These are phyloP conservation scores for Botrylloides violaceus DNA, from an alignment of 23 tunicate genomes.

Conservation along the genomic window DNA sequence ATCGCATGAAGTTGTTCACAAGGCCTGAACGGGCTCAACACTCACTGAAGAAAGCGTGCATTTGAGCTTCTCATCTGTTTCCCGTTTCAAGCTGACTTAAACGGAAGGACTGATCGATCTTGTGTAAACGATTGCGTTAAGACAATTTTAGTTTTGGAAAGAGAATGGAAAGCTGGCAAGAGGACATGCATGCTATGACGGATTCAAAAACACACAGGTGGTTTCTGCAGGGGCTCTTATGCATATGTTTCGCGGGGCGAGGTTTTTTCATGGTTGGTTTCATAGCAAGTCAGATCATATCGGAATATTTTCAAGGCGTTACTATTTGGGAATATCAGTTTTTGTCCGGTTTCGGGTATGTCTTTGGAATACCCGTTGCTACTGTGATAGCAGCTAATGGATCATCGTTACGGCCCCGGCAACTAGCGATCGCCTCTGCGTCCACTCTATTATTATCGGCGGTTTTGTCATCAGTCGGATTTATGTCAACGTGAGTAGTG, in stretches of 20 bases:
- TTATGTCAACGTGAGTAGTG: neutral
- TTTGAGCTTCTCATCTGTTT: too few relatives aligned
- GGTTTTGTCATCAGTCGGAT: neutral
- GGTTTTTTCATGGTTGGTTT: neutral
- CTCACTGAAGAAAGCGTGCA: too few relatives aligned
- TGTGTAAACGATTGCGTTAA: neutral
- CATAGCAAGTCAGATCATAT: neutral
- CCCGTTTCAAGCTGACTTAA: too few relatives aligned
- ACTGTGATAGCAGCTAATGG: neutral
- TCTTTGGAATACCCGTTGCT: neutral
- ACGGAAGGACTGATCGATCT: too few relatives aligned
- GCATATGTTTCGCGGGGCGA: neutral
- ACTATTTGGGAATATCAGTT: neutral
- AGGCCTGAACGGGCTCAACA: neutral
- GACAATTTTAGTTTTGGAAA: too few relatives aligned
- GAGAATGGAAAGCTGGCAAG: neutral
- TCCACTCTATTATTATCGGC: neutral
- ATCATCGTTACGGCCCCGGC: neutral
- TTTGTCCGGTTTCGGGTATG: neutral
- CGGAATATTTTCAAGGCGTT: neutral
- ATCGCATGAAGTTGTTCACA: neutral
- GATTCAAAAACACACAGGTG: neutral
- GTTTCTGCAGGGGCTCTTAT: neutral
- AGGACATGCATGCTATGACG: neutral
- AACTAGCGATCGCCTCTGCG: neutral